Base-by-base conservation (phyloP, 1,140 invertebrate genomes). In the Babylonia areolata region DNA sequence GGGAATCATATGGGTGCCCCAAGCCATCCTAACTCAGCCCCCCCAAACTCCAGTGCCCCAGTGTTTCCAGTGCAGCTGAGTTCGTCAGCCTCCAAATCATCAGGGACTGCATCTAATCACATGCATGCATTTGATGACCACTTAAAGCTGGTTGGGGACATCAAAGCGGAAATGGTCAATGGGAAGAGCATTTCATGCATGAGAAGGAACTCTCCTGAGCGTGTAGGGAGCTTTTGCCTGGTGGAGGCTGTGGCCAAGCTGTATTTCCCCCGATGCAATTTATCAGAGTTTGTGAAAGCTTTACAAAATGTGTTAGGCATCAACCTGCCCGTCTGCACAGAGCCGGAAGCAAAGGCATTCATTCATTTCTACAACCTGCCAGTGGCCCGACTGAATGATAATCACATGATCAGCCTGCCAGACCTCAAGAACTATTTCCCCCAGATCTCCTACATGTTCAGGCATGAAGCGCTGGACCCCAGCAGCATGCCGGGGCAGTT, bases 331-430 rank as follows among this genome's bases (percentile, higher is more conserved):
- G 87, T 91, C 11, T 93, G 92, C 80, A 90, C 89, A 31, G 89
- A 90, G 78, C 88, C 90, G 46, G 92, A 93, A 78, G 92, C 92
- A 79, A 91, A 91, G 75, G 91, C 92, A 0, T 93, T 93, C 85
- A 92, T 93, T 88, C 90, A 92, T 79, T 93, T 93, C 83, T 93
- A 93, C 83, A 92, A 92, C 87, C 88, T 93, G 64, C 92, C 92
- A 17, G 92, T 92, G 11, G 87, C 88, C 1, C 90, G 89, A 12
- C 79, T 93, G 9, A 93, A 93, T 79, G 92, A 92, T 86, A 93
- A 93, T 73, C 92, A 93, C 86, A 92, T 93, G 88, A 92, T 93
- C 35, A 87, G 88, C 54, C 90, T 92, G 64, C 86, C 90, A 81
- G 92, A 92, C 77, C 84, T 93, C 20, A 88, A 91, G 20, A 91